phyloP scores from a whole-genome alignment of 2,888 invertebrate genomes.

The Rhimphoctona megacephalus region DNA sequence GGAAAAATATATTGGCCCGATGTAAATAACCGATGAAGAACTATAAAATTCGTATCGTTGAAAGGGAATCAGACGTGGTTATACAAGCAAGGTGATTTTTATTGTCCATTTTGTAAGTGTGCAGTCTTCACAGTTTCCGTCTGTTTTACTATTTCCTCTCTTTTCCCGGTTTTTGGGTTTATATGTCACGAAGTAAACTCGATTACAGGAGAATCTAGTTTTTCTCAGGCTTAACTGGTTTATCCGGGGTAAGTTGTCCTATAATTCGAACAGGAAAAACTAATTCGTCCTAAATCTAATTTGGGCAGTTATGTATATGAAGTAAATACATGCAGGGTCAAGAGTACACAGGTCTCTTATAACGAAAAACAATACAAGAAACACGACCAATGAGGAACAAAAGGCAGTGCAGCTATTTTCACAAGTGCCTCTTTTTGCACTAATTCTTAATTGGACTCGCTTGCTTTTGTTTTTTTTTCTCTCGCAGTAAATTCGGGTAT shows the following conservation, averaged over 20 bases:
- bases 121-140: slow-evolving; percentile 2
- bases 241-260: background rate
- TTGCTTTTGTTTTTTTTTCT: background rate
- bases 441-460: background rate
- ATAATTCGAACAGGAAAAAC: background rate
- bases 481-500: background rate
- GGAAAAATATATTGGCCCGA: slow-evolving; percentile 6
- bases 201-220: background rate
- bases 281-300: background rate
- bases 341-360: background rate
- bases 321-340: background rate
- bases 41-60: slow-evolving; percentile 31
- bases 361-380: slow-evolving; percentile 15
- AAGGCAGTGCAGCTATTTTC: background rate
- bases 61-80: slow-evolving; percentile 38
- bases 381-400: background rate
- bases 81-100: slow-evolving; percentile 57
- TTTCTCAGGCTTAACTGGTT: background rate
- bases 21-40: slow-evolving; percentile 37
- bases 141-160: background rate
- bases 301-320: background rate
- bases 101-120: slow-evolving; percentile 63
- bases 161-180: slow-evolving; percentile 1
- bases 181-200: background rate
- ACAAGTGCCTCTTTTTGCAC: background rate